Conservation (phyloP, 2,797 vertebrate genomes). For the Todus mexicanus region DNA sequence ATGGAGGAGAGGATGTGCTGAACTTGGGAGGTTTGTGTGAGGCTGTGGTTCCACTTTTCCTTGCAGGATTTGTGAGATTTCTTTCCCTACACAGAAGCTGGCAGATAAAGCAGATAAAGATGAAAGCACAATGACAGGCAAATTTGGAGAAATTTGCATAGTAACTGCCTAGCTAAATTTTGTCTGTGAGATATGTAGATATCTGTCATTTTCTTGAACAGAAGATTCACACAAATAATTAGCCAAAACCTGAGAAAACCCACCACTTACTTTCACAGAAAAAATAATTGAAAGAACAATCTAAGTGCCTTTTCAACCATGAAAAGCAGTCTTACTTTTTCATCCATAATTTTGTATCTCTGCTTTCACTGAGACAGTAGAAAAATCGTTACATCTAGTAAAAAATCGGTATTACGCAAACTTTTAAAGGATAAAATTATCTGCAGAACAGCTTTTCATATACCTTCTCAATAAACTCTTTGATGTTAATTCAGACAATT, state of each 20-base stretch:
- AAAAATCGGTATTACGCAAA: neutral
- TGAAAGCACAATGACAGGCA: neutral
- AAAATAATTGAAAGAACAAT: neutral
- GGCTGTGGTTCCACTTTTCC: neutral
- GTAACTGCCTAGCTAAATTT: conserved; percentile 3
- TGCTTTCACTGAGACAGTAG: neutral
- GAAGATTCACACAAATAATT: neutral
- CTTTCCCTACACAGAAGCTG: neutral
- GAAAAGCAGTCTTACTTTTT: neutral
- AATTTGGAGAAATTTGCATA: conserved; percentile 9
- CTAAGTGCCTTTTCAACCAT: neutral
- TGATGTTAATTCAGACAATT: neutral
- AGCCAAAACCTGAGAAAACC: neutral
- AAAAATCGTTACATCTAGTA: neutral
- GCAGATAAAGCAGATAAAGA: neutral
- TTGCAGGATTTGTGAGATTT: neutral
- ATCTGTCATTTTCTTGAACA: neutral
- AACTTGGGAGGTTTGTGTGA: neutral
- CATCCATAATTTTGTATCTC: neutral
- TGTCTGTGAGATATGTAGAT: neutral
- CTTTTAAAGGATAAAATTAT: neutral
- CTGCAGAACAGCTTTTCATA: neutral
- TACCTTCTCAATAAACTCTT: neutral
- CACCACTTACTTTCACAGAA: neutral
- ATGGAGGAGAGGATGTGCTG: neutral